Conservation (phyloP, 1,140 invertebrate species). For the Sarcophaga bullata region DNA sequence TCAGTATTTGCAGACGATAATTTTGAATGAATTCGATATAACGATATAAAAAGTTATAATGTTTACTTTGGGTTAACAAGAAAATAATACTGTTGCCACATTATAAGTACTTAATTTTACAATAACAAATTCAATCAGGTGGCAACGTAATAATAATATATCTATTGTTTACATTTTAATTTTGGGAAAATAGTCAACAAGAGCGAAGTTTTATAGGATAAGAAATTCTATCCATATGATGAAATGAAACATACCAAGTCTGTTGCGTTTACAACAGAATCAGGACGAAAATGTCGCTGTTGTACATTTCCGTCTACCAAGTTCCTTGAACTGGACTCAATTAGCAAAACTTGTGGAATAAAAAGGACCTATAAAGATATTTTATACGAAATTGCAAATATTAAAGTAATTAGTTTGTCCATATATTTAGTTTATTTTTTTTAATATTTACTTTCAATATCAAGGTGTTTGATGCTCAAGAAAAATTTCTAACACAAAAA, state of each 20-base stretch:
- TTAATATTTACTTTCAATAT: not conserved
- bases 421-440: not conserved
- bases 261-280: not conserved
- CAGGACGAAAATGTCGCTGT: conserved; percentile 15
- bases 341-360: not conserved
- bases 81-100: no score
- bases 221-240: not conserved
- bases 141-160: no score
- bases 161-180: no score
- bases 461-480: not conserved
- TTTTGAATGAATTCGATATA: no score
- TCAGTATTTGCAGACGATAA: no score
- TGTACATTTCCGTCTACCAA: not conserved
- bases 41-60: no score
- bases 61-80: no score
- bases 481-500: not conserved
- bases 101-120: no score
- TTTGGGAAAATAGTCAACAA: no score
- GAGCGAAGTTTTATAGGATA: no score
- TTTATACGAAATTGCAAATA: conserved; percentile 1
- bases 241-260: not conserved
- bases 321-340: not conserved
- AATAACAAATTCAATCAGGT: no score
- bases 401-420: not conserved
- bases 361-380: conserved; percentile 12